phyloP scores from a whole-genome alignment of 2,888 invertebrate species.

The Schizotus pectinicornis region DNA sequence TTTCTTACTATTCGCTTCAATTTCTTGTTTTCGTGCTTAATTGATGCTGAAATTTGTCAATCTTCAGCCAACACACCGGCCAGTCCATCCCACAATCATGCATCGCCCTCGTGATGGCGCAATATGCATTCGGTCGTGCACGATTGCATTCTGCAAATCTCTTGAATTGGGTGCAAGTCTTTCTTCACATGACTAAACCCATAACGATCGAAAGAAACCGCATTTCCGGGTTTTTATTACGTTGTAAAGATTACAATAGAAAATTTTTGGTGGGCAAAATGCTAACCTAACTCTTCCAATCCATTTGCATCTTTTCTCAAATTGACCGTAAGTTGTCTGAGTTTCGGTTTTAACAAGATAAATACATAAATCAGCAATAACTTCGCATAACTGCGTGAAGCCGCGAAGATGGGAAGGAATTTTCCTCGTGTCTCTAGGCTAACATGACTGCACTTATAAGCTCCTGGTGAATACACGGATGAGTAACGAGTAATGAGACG shows the following conservation, averaged over 20 bases:
- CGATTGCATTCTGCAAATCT: conserved; percentile 35
- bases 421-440: conserved; percentile 5
- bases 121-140: conserved; percentile 37
- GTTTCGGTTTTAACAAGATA: background rate
- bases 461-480: background rate
- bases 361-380: conserved; percentile 1
- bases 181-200: conserved; percentile 32
- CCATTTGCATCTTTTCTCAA: no score
- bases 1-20: no score
- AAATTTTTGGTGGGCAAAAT: no score
- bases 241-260: no score
- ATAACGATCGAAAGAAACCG: conserved; percentile 21
- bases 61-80: no score
- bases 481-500: conserved; percentile 2
- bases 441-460: conserved; percentile 3
- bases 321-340: no score
- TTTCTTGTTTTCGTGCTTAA: no score
- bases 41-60: no score
- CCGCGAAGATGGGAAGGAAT: conserved; percentile 1
- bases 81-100: conserved; percentile 7
- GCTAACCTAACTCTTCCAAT: no score
- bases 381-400: conserved; percentile 1
- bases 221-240: conserved; percentile 15
- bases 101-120: conserved; percentile 29
- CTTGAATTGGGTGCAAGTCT: conserved; percentile 33